These are phyloP conservation scores for Hemitrygon akajei DNA, from an alignment of 2,797 vertebrate genomes.

Conservation along the genomic window DNA sequence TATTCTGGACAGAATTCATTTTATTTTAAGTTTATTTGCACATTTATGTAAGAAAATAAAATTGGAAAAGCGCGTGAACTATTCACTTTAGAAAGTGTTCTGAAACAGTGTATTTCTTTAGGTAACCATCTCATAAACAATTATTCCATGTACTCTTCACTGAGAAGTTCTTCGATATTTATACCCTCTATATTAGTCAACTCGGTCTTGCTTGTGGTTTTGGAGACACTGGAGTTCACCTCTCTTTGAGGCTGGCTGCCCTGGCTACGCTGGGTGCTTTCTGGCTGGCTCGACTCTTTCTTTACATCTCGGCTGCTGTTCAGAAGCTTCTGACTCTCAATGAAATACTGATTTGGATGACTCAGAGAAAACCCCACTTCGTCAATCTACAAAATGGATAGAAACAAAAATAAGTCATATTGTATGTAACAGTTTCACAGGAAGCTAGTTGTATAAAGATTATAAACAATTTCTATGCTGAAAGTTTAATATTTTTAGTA, in stretches of 20 bases:
- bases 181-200: conserved; percentile 64
- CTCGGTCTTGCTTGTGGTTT: conserved; percentile 44
- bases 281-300: conserved; percentile 54
- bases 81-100: background rate
- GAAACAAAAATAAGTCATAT: conserved; percentile 43
- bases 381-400: conserved; percentile 62
- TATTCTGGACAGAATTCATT: background rate
- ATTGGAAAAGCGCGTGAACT: background rate
- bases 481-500: no score
- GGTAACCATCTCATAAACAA: background rate
- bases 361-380: conserved; percentile 82
- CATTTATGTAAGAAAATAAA: background rate
- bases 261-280: conserved; percentile 51
- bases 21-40: background rate
- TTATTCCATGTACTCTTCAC: conserved; percentile 42
- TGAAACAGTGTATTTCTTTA: background rate
- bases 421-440: conserved; percentile 35
- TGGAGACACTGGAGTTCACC: conserved; percentile 34
- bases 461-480: no score
- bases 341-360: conserved; percentile 96
- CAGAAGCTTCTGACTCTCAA: conserved; percentile 81
- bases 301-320: conserved; percentile 70
- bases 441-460: no score
- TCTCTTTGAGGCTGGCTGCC: conserved; percentile 43
- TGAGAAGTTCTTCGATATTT: conserved; percentile 65